These are phyloP conservation scores for Sus cebifrons DNA, from an alignment of 2,797 vertebrate species.

Conservation along the genomic window DNA sequence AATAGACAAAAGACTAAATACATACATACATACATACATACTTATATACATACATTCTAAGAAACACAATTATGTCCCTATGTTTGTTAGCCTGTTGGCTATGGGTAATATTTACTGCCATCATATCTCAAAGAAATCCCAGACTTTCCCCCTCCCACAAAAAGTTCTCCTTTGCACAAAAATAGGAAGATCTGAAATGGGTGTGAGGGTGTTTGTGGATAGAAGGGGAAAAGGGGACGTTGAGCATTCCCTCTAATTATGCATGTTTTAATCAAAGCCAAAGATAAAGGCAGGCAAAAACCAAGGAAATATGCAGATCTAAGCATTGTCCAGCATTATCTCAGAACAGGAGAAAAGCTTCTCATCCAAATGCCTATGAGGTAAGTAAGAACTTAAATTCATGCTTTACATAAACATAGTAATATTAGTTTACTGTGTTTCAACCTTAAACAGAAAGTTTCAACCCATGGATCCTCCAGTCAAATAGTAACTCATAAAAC, in stretches of 20 bases:
- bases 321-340: not conserved
- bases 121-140: slow-evolving; percentile 59
- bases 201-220: not conserved
- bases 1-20: too few relatives aligned
- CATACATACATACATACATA: too few relatives aligned
- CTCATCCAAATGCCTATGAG: slow-evolving; percentile 36
- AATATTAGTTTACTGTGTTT: not conserved
- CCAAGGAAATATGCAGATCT: not conserved
- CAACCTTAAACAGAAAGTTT: slow-evolving; percentile 26
- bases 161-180: slow-evolving; percentile 59
- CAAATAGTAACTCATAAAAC: slow-evolving; percentile 66
- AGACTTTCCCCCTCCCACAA: slow-evolving; percentile 4
- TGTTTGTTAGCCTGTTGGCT: slow-evolving; percentile 6
- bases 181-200: slow-evolving; percentile 61
- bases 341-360: not conserved
- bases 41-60: slow-evolving; percentile 1
- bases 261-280: slow-evolving; percentile 42
- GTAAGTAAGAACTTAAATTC: slow-evolving; percentile 48
- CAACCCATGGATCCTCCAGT: slow-evolving; percentile 11
- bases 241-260: slow-evolving; percentile 18
- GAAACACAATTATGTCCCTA: slow-evolving; percentile 2
- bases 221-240: not conserved
- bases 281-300: slow-evolving; percentile 67
- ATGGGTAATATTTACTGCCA: not conserved
- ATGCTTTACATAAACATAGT: not conserved